A percentile compares a stretch with the other conserved stretches of the same genome.
Conservation (phyloP, 2,797 vertebrate genomes). For the Neoniphon sammara region DNA sequence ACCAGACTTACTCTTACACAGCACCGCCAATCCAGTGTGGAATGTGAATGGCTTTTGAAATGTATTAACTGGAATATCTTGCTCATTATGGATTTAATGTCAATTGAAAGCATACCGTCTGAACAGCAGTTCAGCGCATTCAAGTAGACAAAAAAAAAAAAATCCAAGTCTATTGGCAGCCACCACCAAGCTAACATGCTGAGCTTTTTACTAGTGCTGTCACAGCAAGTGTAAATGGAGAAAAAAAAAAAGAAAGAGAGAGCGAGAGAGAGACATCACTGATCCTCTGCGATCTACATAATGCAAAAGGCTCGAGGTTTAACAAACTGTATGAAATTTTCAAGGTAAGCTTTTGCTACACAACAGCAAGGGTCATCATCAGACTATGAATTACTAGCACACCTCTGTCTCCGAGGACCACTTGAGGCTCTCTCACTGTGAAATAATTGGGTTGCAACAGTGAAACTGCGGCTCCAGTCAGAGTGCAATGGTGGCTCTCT, state of each 20-base stretch:
- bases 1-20: neutral
- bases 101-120: constrained; percentile 12
- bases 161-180: constrained; percentile 31
- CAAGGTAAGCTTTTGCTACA: constrained; percentile 73
- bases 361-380: constrained; percentile 76
- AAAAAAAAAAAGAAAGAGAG: neutral
- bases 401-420: constrained; percentile 77
- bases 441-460: constrained; percentile 83
- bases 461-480: constrained; percentile 69
- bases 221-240: constrained; percentile 30
- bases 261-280: constrained; percentile 57
- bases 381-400: constrained; percentile 79
- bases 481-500: constrained; percentile 70
- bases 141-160: constrained; percentile 28
- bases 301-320: constrained; percentile 62
- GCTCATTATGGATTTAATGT: constrained; percentile 5
- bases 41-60: constrained; percentile 15
- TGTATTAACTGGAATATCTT: neutral
- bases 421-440: constrained; percentile 77
- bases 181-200: constrained; percentile 32
- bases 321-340: constrained; percentile 72
- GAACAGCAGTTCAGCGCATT: constrained; percentile 22
- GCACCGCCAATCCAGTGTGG: neutral
- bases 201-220: constrained; percentile 7
- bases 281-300: constrained; percentile 66